Evolutionary conservation across 2,113 vertebrate species (phyloP).

Genomic region (Nibea coibor): DNA sequence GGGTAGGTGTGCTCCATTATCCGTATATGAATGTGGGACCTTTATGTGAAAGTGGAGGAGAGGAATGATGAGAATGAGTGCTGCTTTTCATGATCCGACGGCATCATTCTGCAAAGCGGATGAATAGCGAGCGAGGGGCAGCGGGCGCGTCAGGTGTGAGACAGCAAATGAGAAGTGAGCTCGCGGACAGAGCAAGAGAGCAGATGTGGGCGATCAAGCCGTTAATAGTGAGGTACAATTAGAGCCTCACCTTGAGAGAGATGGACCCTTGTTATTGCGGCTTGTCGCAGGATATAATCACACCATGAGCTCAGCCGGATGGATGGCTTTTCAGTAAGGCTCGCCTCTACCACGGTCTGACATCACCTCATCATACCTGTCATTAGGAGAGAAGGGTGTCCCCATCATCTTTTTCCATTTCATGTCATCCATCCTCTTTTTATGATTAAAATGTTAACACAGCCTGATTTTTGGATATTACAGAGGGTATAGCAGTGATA

Average conservation of each 20-base stretch:
- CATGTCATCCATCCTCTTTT: not conserved
- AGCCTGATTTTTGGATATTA: constrained; percentile 2
- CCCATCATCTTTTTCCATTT: not conserved
- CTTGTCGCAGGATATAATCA: constrained; percentile 64
- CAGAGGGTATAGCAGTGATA: not conserved
- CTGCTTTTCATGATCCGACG: constrained; percentile 37
- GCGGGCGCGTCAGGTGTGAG: constrained; percentile 20
- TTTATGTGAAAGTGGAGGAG: constrained; percentile 2
- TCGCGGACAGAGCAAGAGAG: constrained; percentile 15
- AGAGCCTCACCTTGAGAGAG: constrained; percentile 66
- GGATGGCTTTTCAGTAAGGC: constrained; percentile 48
- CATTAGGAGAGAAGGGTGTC: constrained; percentile 21
- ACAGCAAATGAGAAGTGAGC: constrained; percentile 26
- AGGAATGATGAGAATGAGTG: constrained; percentile 8
- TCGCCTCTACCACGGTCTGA: not conserved
- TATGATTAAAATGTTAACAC: not conserved
- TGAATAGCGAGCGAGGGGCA: constrained; percentile 15
- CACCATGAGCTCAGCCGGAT: constrained; percentile 46
- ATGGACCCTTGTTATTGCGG: constrained; percentile 60
- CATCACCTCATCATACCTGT: constrained; percentile 21
- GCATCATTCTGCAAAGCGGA: constrained; percentile 7
- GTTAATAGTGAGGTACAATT: constrained; percentile 68
- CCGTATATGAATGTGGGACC: constrained; percentile 6
- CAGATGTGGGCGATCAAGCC: constrained; percentile 49
- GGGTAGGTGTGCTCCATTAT: constrained; percentile 1